Evolutionary conservation across 2,888 invertebrate genomes (phyloP).

Genomic region (Agrotis segetum): DNA sequence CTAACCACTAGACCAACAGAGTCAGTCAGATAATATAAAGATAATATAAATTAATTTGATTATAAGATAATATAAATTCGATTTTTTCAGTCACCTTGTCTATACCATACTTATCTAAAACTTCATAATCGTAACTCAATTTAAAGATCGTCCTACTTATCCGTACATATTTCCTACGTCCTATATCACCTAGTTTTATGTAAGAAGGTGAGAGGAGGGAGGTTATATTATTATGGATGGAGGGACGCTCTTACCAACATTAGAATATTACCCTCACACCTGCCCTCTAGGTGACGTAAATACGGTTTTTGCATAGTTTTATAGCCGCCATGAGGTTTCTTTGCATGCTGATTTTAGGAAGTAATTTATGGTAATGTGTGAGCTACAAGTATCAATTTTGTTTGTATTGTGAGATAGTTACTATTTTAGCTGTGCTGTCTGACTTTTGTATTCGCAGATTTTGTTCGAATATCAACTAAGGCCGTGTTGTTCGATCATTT

Average conservation of each 20-base stretch:
- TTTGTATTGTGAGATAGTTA: background rate
- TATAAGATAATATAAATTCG: too few relatives aligned
- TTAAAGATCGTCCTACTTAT: slow-evolving; percentile 27
- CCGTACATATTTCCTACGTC: slow-evolving; percentile 33
- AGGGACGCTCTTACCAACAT: slow-evolving; percentile 84
- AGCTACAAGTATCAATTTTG: slow-evolving; percentile 20
- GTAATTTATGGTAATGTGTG: slow-evolving; percentile 57
- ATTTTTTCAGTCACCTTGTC: too few relatives aligned
- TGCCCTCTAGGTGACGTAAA: slow-evolving; percentile 80
- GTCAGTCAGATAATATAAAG: too few relatives aligned
- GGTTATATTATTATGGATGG: slow-evolving; percentile 85
- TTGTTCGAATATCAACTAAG: too few relatives aligned
- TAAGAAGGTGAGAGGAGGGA: slow-evolving; percentile 70
- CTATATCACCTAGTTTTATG: slow-evolving; percentile 72
- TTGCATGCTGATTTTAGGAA: slow-evolving; percentile 71
- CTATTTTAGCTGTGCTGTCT: background rate
- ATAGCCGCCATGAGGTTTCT: slow-evolving; percentile 72
- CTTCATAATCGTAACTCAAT: slow-evolving; percentile 30
- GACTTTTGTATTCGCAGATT: too few relatives aligned
- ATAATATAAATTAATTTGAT: too few relatives aligned
- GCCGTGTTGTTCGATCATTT: too few relatives aligned
- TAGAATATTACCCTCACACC: slow-evolving; percentile 88
- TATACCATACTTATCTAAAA: too few relatives aligned
- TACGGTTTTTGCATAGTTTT: slow-evolving; percentile 83
- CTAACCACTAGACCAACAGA: too few relatives aligned